phyloP scores from a whole-genome alignment of 2,888 invertebrate species.

The Mythimna lalbum region DNA sequence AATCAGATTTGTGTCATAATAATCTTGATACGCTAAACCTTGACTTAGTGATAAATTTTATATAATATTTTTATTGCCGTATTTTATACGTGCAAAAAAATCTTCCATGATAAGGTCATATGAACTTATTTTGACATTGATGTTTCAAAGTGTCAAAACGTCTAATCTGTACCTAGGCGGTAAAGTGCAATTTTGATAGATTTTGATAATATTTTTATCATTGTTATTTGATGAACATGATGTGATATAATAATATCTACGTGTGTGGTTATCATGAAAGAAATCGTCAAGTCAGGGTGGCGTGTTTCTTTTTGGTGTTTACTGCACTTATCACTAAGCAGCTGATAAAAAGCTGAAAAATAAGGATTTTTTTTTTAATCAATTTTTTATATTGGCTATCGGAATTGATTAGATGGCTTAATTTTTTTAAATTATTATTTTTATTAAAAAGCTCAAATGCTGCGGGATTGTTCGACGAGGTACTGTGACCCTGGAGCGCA shows the following conservation, averaged over 20 bases:
- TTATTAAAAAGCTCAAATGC: too few species aligned
- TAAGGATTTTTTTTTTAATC: too few species aligned
- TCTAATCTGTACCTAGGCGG: neutral
- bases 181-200: conserved; percentile 12
- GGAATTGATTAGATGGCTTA: too few species aligned
- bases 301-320: conserved; percentile 6
- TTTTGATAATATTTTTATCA: conserved; percentile 33
- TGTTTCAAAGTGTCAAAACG: neutral
- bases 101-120: conserved; percentile 2
- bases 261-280: conserved; percentile 16
- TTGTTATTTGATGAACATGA: conserved; percentile 3
- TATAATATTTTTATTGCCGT: conserved; percentile 14
- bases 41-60: conserved; percentile 28
- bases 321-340: neutral
- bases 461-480: too few species aligned
- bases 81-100: conserved; percentile 7
- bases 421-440: too few species aligned
- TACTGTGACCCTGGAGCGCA: too few species aligned
- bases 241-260: conserved; percentile 17
- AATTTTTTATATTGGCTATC: too few species aligned
- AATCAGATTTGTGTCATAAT: neutral
- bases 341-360: neutral
- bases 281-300: neutral
- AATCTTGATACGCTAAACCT: conserved; percentile 40
- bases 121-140: conserved; percentile 22